phyloP scores from a whole-genome alignment of 2,797 vertebrate species.

The Dipus sagitta region DNA sequence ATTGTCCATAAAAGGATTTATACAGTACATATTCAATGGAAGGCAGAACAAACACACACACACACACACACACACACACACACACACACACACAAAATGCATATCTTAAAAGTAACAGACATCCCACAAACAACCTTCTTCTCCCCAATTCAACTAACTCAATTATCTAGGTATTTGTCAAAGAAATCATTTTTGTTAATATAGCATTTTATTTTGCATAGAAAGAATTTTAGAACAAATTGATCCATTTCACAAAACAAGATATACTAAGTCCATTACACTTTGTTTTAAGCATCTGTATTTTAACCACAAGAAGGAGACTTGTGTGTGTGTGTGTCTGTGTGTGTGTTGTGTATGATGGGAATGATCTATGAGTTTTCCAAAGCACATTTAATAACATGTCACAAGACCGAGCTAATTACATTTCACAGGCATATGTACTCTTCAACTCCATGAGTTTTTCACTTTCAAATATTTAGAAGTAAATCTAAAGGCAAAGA shows the following conservation, averaged over 20 bases:
- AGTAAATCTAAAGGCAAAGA: slow-evolving; percentile 66
- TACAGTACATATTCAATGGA: neutral
- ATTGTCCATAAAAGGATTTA: too few relatives aligned
- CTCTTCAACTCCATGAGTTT: neutral
- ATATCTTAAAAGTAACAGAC: neutral
- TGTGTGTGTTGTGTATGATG: neutral
- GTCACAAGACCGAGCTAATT: slow-evolving; percentile 56
- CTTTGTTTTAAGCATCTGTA: neutral
- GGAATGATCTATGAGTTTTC: slow-evolving; percentile 50
- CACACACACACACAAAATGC: neutral
- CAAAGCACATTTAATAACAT: slow-evolving; percentile 59
- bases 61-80: neutral
- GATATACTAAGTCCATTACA: neutral
- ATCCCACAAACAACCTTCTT: neutral
- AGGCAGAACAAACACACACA: neutral
- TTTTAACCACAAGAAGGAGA: neutral
- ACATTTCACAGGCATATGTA: slow-evolving; percentile 52
- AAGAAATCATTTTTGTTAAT: slow-evolving; percentile 2
- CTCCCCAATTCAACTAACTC: neutral
- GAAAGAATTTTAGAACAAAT: neutral
- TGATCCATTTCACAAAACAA: neutral
- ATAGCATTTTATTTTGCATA: neutral
- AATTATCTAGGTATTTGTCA: neutral
- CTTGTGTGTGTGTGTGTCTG: too few relatives aligned
- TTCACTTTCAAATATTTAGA: slow-evolving; percentile 69